phyloP scores from a whole-genome alignment of 2,113 vertebrate genomes.

The Lanius ludovicianus region DNA sequence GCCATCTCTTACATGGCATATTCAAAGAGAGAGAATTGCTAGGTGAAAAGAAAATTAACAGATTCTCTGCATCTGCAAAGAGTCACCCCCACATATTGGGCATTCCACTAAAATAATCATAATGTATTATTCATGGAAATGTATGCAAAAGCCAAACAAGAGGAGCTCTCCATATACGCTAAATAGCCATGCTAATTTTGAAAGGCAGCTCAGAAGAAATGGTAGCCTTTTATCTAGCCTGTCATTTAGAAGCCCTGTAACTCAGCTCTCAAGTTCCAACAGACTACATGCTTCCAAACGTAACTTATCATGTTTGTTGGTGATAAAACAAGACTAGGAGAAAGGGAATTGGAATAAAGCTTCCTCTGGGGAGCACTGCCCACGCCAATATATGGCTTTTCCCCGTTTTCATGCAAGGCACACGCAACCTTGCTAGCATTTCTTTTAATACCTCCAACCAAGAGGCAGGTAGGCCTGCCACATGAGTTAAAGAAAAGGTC shows the following conservation, averaged over 20 bases:
- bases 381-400: background rate
- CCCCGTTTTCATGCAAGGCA: background rate
- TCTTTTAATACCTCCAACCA: background rate
- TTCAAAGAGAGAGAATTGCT: background rate
- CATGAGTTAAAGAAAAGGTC: background rate
- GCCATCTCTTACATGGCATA: background rate
- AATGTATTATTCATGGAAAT: background rate
- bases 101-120: background rate
- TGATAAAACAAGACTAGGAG: background rate
- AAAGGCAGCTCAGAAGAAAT: background rate
- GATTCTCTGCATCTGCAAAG: background rate
- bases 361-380: background rate
- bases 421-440: background rate
- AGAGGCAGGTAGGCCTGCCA: background rate
- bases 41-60: background rate
- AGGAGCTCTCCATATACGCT: background rate
- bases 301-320: background rate
- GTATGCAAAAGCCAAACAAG: slow-evolving; percentile 11
- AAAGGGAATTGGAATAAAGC: background rate
- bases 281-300: background rate
- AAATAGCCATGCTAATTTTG: background rate
- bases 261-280: background rate
- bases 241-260: background rate
- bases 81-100: background rate
- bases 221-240: background rate